Percentiles rank a stretch among this genome's conserved stretches.
phyloP scores from a whole-genome alignment of 2,797 vertebrate genomes.

The Sebastes hopkinsi region DNA sequence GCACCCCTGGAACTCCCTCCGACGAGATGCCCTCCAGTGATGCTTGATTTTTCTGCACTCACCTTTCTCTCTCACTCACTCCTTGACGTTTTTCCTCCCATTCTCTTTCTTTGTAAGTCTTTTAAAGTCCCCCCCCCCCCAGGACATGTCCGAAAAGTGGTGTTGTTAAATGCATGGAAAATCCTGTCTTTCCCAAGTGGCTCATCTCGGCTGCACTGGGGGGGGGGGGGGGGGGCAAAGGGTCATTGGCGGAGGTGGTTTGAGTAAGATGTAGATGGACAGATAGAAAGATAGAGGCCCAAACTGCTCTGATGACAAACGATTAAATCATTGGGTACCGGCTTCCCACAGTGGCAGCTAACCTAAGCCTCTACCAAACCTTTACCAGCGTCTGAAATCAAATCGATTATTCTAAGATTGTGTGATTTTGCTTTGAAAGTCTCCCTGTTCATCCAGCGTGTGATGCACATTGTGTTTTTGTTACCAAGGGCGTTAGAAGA shows the following conservation, averaged over 20 bases:
- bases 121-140: constrained; percentile 25
- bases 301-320: constrained; percentile 12
- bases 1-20: constrained; percentile 24
- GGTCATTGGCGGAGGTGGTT: constrained; percentile 41
- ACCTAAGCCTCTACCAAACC: not conserved
- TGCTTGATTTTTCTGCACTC: constrained; percentile 17
- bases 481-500: constrained; percentile 46
- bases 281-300: constrained; percentile 21
- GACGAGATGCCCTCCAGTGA: constrained; percentile 36
- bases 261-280: constrained; percentile 42
- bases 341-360: constrained; percentile 3
- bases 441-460: constrained; percentile 16
- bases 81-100: not conserved
- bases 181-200: constrained; percentile 67
- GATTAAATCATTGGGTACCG: not conserved
- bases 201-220: constrained; percentile 47
- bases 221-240: constrained; percentile 19
- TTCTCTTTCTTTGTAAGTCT: constrained; percentile 28
- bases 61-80: not conserved
- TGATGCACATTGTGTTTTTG: constrained; percentile 53
- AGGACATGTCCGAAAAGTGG: constrained; percentile 57
- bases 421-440: not conserved
- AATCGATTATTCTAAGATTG: not conserved
- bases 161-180: constrained; percentile 74
- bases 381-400: not conserved